A percentile compares a stretch with the other conserved stretches of the same genome.
These are phyloP conservation scores for Hydractinia symbiolongicarpus DNA, from an alignment of 30 jellyfish, hydroid and myxozoan species.

Conservation along the genomic window DNA sequence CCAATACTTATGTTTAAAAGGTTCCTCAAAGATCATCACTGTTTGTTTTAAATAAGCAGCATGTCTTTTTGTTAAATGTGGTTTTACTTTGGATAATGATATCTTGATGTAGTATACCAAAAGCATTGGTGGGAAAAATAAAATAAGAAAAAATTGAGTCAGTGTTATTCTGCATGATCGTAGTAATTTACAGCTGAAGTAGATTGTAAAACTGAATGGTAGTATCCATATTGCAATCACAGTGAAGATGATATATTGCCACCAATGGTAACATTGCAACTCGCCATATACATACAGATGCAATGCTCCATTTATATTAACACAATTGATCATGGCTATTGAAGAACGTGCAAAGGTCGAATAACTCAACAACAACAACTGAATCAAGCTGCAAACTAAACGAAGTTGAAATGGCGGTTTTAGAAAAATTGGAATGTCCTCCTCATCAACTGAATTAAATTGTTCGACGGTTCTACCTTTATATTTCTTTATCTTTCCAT, in stretches of 20 bases:
- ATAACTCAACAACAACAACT: conserved; percentile 22
- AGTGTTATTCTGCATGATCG: conserved; percentile 4
- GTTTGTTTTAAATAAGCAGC: neutral
- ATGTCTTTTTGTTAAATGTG: neutral
- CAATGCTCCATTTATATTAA: neutral
- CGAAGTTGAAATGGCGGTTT: neutral
- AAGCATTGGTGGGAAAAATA: neutral
- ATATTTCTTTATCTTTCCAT: neutral
- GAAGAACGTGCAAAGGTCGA: neutral
- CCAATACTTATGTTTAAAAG: neutral
- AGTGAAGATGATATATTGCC: conserved; percentile 29
- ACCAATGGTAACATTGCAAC: conserved; percentile 17
- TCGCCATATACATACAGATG: conserved; percentile 26
- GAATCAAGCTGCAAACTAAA: conserved; percentile 18
- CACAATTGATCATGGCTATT: conserved; percentile 25
- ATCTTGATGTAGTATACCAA: neutral
- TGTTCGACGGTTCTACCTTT: neutral
- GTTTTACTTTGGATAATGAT: neutral
- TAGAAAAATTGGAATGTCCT: neutral
- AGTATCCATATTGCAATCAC: conserved; percentile 17
- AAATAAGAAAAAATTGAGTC: neutral
- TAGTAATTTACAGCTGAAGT: neutral
- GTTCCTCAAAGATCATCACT: conserved; percentile 1
- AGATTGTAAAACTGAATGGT: conserved; percentile 21
- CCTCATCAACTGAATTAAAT: neutral